Conservation (phyloP, 2,888 invertebrate genomes). For the Gonocerus acuteangulatus region DNA sequence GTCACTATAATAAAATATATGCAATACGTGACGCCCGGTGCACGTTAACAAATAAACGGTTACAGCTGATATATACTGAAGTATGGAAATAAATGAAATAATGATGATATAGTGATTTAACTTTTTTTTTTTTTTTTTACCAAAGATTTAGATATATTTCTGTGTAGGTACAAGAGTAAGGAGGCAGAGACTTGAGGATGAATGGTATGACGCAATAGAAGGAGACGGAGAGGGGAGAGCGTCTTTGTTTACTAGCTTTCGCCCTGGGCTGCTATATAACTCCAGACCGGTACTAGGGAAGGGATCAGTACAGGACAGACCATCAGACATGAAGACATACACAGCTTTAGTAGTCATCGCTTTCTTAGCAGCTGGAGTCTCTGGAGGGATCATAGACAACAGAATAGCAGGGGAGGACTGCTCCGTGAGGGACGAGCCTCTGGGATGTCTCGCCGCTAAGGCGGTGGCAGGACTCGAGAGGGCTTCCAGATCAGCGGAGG, state of each 20-base stretch:
- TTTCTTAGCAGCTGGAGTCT: not conserved
- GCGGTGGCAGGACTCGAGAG: conserved; percentile 51
- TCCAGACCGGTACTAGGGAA: not conserved
- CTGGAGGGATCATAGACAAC: conserved; percentile 32
- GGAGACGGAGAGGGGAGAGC: not conserved
- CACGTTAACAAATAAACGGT: too few species aligned
- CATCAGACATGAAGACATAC: conserved; percentile 4
- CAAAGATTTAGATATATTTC: too few species aligned
- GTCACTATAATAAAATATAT: too few species aligned
- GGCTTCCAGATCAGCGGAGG: conserved; percentile 50
- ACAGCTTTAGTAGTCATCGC: conserved; percentile 1
- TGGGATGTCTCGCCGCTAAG: conserved; percentile 51
- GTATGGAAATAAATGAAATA: too few species aligned
- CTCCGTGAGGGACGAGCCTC: conserved; percentile 23
- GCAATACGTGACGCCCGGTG: too few species aligned
- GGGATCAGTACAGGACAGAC: not conserved
- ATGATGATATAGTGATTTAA: too few species aligned
- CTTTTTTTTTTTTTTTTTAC: too few species aligned
- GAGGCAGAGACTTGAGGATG: too few species aligned
- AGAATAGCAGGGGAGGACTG: conserved; percentile 35
- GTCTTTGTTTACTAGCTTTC: conserved; percentile 33
- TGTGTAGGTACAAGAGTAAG: too few species aligned
- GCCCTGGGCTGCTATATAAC: conserved; percentile 24
- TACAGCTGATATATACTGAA: too few species aligned
- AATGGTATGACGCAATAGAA: too few species aligned